Evolutionary conservation across 2,113 vertebrate species (phyloP).

Genomic region (Strix aluco): DNA sequence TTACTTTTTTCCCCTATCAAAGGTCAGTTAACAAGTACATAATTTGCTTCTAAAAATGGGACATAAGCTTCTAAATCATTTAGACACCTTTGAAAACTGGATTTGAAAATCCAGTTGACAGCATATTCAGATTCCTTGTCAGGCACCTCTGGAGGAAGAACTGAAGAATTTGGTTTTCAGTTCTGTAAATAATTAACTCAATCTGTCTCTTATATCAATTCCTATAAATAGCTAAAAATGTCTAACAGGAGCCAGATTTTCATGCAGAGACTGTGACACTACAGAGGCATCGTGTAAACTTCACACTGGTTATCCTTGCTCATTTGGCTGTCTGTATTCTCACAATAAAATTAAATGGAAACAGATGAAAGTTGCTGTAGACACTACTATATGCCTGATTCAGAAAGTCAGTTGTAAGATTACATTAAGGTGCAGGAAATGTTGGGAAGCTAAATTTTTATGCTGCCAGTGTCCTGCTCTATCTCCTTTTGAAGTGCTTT

Average conservation of each 20-base stretch:
- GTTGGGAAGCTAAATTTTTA: background rate
- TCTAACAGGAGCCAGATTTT: background rate
- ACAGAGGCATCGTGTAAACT: rapidly evolving
- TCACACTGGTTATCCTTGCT: background rate
- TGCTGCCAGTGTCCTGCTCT: background rate
- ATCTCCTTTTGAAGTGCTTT: background rate
- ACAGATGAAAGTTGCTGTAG: background rate
- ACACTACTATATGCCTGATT: background rate
- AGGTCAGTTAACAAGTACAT: background rate
- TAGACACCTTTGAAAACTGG: background rate
- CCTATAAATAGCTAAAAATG: background rate
- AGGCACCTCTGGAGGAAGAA: background rate
- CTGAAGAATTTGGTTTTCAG: background rate
- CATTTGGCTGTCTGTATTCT: rapidly evolving
- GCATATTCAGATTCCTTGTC: background rate
- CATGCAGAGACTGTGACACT: background rate
- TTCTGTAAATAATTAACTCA: slow-evolving; percentile 19
- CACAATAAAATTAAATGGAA: background rate
- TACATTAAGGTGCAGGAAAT: background rate
- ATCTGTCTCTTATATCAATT: background rate
- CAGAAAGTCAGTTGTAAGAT: background rate
- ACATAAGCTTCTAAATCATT: background rate
- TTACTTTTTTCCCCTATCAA: rapidly evolving
- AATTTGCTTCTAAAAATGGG: background rate
- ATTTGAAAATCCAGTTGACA: background rate